These are phyloP conservation scores for Microhierax caerulescens DNA, from an alignment of 2,797 vertebrate genomes.

Conservation along the genomic window DNA sequence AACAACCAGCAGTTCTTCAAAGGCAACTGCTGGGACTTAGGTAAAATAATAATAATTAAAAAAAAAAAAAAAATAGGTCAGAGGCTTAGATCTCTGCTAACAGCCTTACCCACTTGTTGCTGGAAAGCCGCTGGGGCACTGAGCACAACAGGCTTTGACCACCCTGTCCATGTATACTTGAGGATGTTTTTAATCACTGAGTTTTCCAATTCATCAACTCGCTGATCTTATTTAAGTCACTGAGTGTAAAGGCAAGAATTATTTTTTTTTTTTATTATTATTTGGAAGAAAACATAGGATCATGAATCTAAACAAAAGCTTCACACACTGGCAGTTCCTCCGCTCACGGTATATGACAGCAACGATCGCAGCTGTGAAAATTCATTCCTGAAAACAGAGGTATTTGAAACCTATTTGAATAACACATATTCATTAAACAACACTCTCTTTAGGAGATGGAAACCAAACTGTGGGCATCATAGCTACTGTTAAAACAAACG, in stretches of 20 bases:
- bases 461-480: not conserved
- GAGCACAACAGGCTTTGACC: not conserved
- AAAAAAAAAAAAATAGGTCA: not conserved
- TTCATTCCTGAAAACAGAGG: not conserved
- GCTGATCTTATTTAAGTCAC: not conserved
- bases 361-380: not conserved
- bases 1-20: not conserved
- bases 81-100: not conserved
- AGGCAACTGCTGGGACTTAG: not conserved
- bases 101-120: rapidly evolving
- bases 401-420: not conserved
- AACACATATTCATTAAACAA: not conserved
- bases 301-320: not conserved
- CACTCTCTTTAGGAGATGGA: not conserved
- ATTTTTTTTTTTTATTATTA: not conserved
- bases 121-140: not conserved
- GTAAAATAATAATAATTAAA: not conserved
- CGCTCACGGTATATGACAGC: rapidly evolving
- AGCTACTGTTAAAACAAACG: not conserved
- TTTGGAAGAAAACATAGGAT: not conserved
- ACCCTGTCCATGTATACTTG: no score
- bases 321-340: not conserved
- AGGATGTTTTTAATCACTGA: not conserved
- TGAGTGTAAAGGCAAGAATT: not conserved
- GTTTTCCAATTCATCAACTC: not conserved